Evolutionary conservation across 2,888 invertebrate species (phyloP).

Genomic region (Synergus umbraculus): DNA sequence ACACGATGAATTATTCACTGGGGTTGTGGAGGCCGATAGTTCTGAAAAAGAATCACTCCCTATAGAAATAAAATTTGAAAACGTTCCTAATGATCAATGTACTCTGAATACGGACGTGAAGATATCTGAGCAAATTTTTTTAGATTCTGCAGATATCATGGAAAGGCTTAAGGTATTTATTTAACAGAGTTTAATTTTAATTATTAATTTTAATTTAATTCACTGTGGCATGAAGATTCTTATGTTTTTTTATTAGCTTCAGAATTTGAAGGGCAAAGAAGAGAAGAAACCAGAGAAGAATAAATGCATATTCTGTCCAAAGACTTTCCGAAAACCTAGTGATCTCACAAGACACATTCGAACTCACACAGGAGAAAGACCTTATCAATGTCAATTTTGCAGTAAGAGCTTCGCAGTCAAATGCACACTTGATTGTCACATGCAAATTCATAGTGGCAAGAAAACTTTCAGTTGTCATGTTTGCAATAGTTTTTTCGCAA

Average conservation of each 20-base stretch:
- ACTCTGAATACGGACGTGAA: constrained; percentile 55
- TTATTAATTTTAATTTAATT: not conserved
- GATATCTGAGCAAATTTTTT: constrained; percentile 71
- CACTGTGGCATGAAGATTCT: not conserved
- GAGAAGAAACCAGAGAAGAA: constrained; percentile 76
- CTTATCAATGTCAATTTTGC: constrained; percentile 81
- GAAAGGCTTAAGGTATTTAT: constrained; percentile 60
- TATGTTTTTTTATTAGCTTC: not conserved
- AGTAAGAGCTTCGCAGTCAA: constrained; percentile 82
- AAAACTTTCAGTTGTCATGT: constrained; percentile 82
- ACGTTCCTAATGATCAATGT: constrained; percentile 24
- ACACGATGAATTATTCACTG: constrained; percentile 56
- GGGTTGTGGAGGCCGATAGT: constrained; percentile 59
- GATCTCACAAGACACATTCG: constrained; percentile 83
- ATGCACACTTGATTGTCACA: constrained; percentile 82
- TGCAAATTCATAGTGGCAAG: constrained; percentile 80
- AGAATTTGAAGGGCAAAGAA: constrained; percentile 53
- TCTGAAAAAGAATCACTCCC: constrained; percentile 63
- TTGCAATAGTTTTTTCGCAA: constrained; percentile 82
- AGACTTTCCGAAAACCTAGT: constrained; percentile 84
- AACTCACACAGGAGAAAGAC: constrained; percentile 85
- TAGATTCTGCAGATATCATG: constrained; percentile 68
- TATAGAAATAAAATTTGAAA: constrained; percentile 53
- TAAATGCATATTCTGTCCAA: constrained; percentile 81
- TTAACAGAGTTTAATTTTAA: not conserved